Percentiles rank a stretch among this genome's conserved stretches.
Conservation (phyloP, 2,888 invertebrate species). For the Aspidiotus destructor region DNA sequence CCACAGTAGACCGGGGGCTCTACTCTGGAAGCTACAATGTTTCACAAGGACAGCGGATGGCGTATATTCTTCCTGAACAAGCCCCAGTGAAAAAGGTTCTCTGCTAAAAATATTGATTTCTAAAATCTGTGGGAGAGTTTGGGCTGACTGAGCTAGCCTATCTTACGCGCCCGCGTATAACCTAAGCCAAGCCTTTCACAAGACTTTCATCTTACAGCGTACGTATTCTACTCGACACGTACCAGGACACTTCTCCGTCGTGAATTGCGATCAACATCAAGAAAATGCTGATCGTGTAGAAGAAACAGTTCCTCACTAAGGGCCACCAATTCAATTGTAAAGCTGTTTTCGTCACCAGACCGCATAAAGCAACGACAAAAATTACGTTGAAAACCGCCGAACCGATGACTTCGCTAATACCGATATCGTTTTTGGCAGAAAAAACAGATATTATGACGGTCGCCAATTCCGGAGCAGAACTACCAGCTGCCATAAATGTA, state of each 20-base stretch:
- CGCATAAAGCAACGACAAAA: constrained; percentile 87
- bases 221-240: constrained; percentile 39
- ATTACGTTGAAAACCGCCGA: constrained; percentile 92
- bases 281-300: constrained; percentile 78
- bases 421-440: constrained; percentile 84
- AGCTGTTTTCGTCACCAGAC: constrained; percentile 72
- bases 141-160: too few species aligned
- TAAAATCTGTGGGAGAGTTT: too few species aligned
- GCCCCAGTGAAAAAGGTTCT: too few species aligned
- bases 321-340: constrained; percentile 93
- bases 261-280: constrained; percentile 77
- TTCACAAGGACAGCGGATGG: too few species aligned
- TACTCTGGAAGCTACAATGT: too few species aligned
- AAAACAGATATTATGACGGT: constrained; percentile 91
- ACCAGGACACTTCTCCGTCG: constrained; percentile 78
- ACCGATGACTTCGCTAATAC: constrained; percentile 77
- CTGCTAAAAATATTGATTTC: too few species aligned
- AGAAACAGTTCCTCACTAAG: constrained; percentile 79
- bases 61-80: too few species aligned
- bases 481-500: constrained; percentile 98
- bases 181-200: too few species aligned
- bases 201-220: background rate
- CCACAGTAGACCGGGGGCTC: too few species aligned
- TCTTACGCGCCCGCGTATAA: too few species aligned
- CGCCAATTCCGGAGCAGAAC: constrained; percentile 91